Percentiles rank a stretch among this genome's conserved stretches.
Evolutionary conservation across 2,113 vertebrate species (phyloP).

Genomic region (Capricornis sumatraensis): DNA sequence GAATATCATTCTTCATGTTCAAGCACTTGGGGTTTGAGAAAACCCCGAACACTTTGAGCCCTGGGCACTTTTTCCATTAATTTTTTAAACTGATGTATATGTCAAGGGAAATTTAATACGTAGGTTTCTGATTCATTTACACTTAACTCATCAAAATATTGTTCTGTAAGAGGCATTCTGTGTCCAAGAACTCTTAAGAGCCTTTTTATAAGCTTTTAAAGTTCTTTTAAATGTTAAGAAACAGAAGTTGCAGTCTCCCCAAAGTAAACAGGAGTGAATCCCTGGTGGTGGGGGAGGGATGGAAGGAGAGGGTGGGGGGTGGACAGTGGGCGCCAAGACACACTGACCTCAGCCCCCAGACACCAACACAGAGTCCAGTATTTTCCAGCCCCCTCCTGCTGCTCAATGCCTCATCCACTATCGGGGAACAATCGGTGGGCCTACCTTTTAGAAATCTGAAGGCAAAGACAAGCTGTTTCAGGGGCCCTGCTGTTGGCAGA

Average conservation of each 20-base stretch:
- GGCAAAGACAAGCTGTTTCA: constrained; percentile 37
- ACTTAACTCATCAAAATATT: constrained; percentile 63
- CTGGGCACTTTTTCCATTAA: constrained; percentile 13
- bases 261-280: constrained; percentile 25
- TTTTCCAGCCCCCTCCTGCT: background rate
- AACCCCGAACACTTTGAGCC: background rate
- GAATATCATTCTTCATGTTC: background rate
- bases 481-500: background rate
- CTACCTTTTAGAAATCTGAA: constrained; percentile 47
- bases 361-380: fast-evolving
- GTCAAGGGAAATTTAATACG: constrained; percentile 35
- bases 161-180: constrained; percentile 38
- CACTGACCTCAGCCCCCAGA: background rate
- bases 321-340: background rate
- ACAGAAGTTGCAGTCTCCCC: constrained; percentile 2
- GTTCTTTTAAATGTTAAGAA: background rate
- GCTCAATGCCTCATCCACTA: background rate
- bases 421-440: background rate
- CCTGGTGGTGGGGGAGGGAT: background rate
- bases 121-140: constrained; percentile 60
- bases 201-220: constrained; percentile 58
- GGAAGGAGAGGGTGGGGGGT: fast-evolving
- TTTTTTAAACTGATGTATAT: constrained; percentile 35
- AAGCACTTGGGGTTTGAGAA: constrained; percentile 7
- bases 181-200: constrained; percentile 57